These are phyloP conservation scores for Cariama cristata DNA, from an alignment of 2,113 vertebrate genomes.

Conservation along the genomic window DNA sequence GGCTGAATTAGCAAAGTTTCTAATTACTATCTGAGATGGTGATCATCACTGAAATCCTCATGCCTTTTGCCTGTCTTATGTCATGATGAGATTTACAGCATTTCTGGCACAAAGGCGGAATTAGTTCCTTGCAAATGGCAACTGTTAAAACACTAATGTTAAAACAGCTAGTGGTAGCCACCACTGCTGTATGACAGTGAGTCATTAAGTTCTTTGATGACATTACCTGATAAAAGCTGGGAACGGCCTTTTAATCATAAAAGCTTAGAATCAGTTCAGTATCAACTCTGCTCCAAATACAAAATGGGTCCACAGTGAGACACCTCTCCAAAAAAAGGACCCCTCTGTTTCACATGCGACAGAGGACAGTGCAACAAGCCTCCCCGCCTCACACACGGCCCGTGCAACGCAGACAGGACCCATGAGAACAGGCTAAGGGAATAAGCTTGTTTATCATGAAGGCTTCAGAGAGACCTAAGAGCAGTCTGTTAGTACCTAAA, in stretches of 20 bases:
- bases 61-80: background rate
- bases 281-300: background rate
- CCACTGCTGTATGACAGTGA: background rate
- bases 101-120: background rate
- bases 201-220: background rate
- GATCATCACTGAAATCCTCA: background rate
- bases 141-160: background rate
- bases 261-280: background rate
- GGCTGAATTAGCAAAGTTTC: background rate
- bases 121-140: background rate
- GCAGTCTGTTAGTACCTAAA: background rate
- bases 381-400: background rate
- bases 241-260: background rate
- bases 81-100: background rate
- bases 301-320: background rate
- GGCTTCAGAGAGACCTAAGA: background rate
- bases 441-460: background rate
- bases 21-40: background rate
- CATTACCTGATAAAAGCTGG: background rate
- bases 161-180: background rate
- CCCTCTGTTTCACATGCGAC: background rate
- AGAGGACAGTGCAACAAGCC: accelerated
- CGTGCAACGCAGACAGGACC: background rate
- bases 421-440: background rate
- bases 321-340: background rate